Base-by-base conservation (phyloP, 2,797 vertebrate species). In the Naso thynnoides region DNA sequence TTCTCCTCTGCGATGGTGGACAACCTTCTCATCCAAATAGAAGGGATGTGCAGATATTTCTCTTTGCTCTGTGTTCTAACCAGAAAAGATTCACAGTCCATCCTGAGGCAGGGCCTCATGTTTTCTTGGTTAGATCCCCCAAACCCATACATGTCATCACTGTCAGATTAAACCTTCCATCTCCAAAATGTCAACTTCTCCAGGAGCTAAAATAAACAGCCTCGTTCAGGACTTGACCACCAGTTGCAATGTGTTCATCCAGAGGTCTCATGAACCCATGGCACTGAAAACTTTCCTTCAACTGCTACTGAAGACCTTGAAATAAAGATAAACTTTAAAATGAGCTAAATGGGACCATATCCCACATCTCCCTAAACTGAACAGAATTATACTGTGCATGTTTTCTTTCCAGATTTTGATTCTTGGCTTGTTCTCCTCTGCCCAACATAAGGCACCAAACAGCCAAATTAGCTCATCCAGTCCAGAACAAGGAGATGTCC, bases 111-210 rank as follows among this genome's bases (percentile, higher is more conserved):
- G 11, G 60, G 10, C 44, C 54, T 58, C 7, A 1, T 80, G 71
- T 88, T 90, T 88, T 83, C 76, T 69, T 83, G 74, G 76, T 77
- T 56, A 38, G 44, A 76, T 56, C 68, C 23, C 16, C 54, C 48
- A 70, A 70, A 70, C 57, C 72, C 73, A 21, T 67, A 59, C 39
- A 70, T 83, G 76, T 86, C 82, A 85, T 70, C 83, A 29, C 70
- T 64, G 75, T 86, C 77, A 70, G 57, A 81, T 83, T 88, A 68
- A 83, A 49, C n/a, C 38, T 63, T 62, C 33, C n/a, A 69, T 55
- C 78, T 86, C 23, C 61, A 63, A 61, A 81, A 78, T 57, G 45
- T 82, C 57, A 23, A 19, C 52, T 55, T 78, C 59, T 77, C 76
- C 58, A 78, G 64, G 42, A 72, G 66, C 70, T 62, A 54, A 39